These are phyloP conservation scores for Gallinago media DNA, from an alignment of 2,113 vertebrate species.

Conservation along the genomic window DNA sequence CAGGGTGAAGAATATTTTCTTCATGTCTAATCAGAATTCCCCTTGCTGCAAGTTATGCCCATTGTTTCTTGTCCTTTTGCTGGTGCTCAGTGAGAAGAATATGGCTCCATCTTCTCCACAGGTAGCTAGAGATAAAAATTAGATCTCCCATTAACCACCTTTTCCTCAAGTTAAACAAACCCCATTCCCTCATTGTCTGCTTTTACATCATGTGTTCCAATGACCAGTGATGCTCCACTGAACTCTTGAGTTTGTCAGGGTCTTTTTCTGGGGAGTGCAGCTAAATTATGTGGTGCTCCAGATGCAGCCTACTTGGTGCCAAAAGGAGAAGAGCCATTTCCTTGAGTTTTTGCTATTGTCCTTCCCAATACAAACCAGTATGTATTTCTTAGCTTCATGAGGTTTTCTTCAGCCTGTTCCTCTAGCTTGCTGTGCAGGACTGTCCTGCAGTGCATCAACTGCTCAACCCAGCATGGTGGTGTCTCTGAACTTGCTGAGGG, in stretches of 20 bases:
- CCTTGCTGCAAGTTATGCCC: neutral
- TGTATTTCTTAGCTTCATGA: neutral
- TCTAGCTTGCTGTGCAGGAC: neutral
- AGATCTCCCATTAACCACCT: rapidly evolving
- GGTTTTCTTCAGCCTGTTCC: neutral
- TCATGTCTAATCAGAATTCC: neutral
- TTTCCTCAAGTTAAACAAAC: neutral
- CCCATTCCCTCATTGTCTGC: neutral
- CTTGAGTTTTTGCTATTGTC: neutral
- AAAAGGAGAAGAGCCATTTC: neutral
- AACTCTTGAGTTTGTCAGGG: neutral
- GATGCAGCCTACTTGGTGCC: neutral
- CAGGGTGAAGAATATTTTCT: neutral
- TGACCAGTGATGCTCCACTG: neutral
- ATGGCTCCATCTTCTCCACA: neutral
- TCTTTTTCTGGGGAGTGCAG: neutral
- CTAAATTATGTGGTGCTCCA: neutral
- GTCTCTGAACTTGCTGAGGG: neutral
- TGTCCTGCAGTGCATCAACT: neutral
- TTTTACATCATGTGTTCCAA: neutral
- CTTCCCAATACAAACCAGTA: neutral
- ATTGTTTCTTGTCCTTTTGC: neutral
- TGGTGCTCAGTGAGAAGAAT: neutral
- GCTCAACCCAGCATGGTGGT: neutral
- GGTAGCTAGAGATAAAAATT: neutral